These are phyloP conservation scores for Rhipidura dahli DNA, from an alignment of 2,113 vertebrate genomes.

Conservation along the genomic window DNA sequence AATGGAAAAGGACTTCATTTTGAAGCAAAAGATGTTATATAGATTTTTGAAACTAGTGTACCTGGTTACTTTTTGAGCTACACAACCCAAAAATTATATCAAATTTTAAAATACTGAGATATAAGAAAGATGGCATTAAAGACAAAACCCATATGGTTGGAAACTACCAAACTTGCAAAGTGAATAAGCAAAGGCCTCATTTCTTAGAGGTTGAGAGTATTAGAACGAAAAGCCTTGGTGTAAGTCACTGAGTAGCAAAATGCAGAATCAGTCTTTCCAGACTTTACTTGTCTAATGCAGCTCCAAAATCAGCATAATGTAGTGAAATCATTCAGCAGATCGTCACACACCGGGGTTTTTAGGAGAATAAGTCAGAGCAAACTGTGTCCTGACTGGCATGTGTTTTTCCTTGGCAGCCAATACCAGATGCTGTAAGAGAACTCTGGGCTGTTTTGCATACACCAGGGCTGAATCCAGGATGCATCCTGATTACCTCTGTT, in stretches of 20 bases:
- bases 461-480: neutral
- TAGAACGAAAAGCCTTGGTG: rapidly evolving
- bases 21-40: neutral
- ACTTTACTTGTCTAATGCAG: neutral
- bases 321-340: neutral
- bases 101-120: neutral
- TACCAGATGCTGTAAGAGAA: neutral
- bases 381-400: neutral
- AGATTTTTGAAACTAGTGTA: neutral
- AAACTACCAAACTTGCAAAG: neutral
- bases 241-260: neutral
- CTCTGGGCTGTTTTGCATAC: neutral
- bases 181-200: neutral
- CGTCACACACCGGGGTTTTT: neutral
- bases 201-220: neutral
- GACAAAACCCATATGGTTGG: neutral
- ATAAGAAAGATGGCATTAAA: neutral
- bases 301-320: neutral
- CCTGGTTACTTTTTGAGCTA: neutral
- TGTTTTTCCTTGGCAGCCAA: neutral
- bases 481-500: neutral
- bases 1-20: neutral
- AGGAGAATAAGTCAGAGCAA: neutral
- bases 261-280: neutral
- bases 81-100: neutral